A percentile compares a stretch with the other conserved stretches of the same genome.
Evolutionary conservation across 2,888 invertebrate genomes (phyloP).

Genomic region (Andrena dorsata): DNA sequence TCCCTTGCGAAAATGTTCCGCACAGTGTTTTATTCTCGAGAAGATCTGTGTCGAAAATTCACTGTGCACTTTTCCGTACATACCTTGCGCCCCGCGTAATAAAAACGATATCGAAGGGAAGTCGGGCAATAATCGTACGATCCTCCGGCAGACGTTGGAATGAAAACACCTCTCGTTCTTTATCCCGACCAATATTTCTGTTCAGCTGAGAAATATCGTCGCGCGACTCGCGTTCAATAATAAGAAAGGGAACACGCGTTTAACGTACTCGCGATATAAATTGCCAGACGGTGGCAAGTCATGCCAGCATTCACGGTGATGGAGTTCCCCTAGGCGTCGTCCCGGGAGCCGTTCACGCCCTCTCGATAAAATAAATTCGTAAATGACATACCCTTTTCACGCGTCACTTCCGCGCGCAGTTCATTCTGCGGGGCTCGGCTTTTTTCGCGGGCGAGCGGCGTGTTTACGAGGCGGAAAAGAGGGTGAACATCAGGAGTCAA

Average conservation of each 20-base stretch:
- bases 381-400: constrained; percentile 67
- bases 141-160: not conserved
- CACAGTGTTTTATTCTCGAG: too few relatives aligned
- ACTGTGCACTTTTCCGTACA: too few relatives aligned
- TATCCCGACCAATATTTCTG: not conserved
- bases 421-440: constrained; percentile 37
- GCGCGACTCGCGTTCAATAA: not conserved
- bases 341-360: constrained; percentile 35
- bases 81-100: too few relatives aligned
- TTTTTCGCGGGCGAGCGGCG: constrained; percentile 43
- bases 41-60: too few relatives aligned
- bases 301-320: constrained; percentile 39
- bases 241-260: constrained; percentile 26
- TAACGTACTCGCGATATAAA: constrained; percentile 38
- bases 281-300: constrained; percentile 30
- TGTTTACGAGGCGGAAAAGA: constrained; percentile 71
- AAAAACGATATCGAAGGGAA: not conserved
- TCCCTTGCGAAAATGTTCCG: too few relatives aligned
- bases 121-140: constrained; percentile 1
- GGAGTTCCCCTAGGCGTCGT: constrained; percentile 30
- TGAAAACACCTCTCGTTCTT: not conserved
- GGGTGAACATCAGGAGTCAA: constrained; percentile 57
- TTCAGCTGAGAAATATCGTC: not conserved
- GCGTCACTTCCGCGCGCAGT: constrained; percentile 63
- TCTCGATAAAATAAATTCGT: constrained; percentile 69